Percentiles rank a stretch among this genome's conserved stretches.
phyloP scores from a whole-genome alignment of 2,113 vertebrate species.

The Stegastes partitus region DNA sequence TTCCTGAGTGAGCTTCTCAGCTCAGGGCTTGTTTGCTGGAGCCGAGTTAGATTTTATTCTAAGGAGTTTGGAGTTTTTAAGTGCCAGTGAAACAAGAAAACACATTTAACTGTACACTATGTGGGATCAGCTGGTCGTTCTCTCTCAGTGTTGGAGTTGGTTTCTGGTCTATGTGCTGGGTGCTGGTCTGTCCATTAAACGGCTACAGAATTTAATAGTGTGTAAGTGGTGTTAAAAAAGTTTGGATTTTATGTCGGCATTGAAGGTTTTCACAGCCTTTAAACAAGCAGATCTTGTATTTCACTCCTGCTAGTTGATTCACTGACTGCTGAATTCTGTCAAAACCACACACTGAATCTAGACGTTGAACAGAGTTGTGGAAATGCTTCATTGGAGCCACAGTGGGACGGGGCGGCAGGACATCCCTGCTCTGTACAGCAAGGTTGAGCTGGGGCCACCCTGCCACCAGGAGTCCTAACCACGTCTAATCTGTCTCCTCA shows the following conservation, averaged over 20 bases:
- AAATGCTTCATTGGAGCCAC: slow-evolving; percentile 72
- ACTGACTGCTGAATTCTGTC: neutral
- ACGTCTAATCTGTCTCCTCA: slow-evolving; percentile 80
- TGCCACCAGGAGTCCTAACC: slow-evolving; percentile 74
- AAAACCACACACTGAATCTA: neutral
- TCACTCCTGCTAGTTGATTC: neutral
- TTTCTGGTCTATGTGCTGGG: neutral
- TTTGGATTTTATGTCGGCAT: neutral
- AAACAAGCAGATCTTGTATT: slow-evolving; percentile 7
- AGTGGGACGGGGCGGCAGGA: slow-evolving; percentile 67
- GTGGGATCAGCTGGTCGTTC: too few species aligned
- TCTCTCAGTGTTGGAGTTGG: too few species aligned
- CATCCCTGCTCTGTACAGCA: slow-evolving; percentile 86
- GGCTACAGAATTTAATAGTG: too few species aligned
- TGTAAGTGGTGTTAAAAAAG: slow-evolving; percentile 3
- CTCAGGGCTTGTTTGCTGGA: too few species aligned
- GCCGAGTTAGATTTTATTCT: too few species aligned
- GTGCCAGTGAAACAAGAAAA: too few species aligned
- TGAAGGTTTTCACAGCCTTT: neutral
- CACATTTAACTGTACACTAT: too few species aligned
- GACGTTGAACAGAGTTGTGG: neutral
- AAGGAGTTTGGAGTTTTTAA: too few species aligned
- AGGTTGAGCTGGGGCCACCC: slow-evolving; percentile 86
- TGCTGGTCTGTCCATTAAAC: neutral
- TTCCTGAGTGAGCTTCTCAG: too few species aligned